phyloP scores from a whole-genome alignment of 2,888 invertebrate species.

The Deilephila elpenor region DNA sequence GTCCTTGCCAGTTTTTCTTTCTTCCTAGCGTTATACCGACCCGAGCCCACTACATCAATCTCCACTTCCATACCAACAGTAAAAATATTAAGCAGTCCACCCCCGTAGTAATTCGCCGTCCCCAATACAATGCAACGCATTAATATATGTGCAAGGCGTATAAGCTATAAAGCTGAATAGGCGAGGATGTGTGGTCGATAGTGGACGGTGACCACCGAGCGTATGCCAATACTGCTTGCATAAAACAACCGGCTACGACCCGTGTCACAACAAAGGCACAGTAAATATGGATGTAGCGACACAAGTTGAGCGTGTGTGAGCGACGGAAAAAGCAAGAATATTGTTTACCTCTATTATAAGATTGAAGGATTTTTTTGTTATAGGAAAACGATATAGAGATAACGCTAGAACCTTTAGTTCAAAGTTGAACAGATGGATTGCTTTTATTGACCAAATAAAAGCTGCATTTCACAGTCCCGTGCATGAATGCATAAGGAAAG shows the following conservation, averaged over 20 bases:
- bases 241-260: neutral
- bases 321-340: too few relatives aligned
- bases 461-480: too few relatives aligned
- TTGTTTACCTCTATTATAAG: too few relatives aligned
- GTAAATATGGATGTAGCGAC: neutral
- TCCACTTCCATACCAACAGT: neutral
- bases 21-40: too few relatives aligned
- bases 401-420: too few relatives aligned
- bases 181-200: conserved; percentile 18
- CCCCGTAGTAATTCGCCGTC: neutral
- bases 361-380: too few relatives aligned
- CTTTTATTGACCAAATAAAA: too few relatives aligned
- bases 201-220: neutral
- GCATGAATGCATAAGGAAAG: too few relatives aligned
- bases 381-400: too few relatives aligned
- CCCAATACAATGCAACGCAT: neutral
- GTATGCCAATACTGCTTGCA: conserved; percentile 12
- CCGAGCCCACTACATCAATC: too few relatives aligned
- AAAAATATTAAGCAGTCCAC: neutral
- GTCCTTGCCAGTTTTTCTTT: too few relatives aligned
- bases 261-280: neutral
- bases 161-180: conserved; percentile 15
- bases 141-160: neutral
- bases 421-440: too few relatives aligned
- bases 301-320: neutral